These are phyloP conservation scores for Dinomys branickii DNA, from an alignment of 2,113 vertebrate species.

Conservation along the genomic window DNA sequence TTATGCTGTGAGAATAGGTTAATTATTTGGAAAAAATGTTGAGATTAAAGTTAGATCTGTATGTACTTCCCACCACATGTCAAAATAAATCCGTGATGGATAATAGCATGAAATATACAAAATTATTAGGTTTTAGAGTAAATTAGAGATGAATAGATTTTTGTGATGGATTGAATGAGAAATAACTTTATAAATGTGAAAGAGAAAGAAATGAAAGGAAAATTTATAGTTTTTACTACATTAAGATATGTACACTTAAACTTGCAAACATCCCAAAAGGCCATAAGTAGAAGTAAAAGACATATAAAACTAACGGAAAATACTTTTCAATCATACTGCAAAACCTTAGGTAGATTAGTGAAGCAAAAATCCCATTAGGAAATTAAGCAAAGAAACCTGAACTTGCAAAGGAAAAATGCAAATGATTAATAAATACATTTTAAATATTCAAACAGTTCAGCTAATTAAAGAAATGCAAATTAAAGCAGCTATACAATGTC, in stretches of 20 bases:
- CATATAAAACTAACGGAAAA: slow-evolving; percentile 1
- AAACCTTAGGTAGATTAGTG: neutral
- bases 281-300: neutral
- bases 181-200: neutral
- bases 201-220: slow-evolving; percentile 24
- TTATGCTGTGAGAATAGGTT: slow-evolving; percentile 39
- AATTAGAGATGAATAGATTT: slow-evolving; percentile 24
- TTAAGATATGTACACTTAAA: neutral
- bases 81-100: slow-evolving; percentile 51
- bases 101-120: slow-evolving; percentile 15
- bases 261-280: slow-evolving; percentile 5
- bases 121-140: neutral
- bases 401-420: neutral
- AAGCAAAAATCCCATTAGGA: neutral
- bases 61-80: neutral
- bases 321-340: slow-evolving; percentile 32
- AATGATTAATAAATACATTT: slow-evolving; percentile 31
- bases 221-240: neutral
- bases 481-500: neutral
- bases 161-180: neutral
- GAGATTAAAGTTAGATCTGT: slow-evolving; percentile 42
- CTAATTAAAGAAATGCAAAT: slow-evolving; percentile 43
- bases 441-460: neutral
- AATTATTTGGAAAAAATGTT: slow-evolving; percentile 43
- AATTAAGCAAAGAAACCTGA: slow-evolving; percentile 23